Conservation (phyloP, 2,113 vertebrate genomes). For the Gobio gobio region DNA sequence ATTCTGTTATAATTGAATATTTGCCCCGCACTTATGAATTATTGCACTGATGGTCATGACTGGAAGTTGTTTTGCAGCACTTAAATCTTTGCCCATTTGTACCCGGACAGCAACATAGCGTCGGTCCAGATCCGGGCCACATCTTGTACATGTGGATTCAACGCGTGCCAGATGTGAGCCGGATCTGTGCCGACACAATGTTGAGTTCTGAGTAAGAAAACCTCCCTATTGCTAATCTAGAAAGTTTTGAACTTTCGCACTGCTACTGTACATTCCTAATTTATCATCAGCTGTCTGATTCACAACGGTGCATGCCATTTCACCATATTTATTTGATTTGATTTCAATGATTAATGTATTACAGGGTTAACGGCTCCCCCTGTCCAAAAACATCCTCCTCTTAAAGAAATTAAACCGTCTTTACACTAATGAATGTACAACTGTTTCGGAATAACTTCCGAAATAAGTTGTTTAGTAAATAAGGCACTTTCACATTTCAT, state of each 20-base stretch:
- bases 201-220: no score
- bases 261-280: neutral
- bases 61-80: conserved; percentile 63
- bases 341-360: conserved; percentile 40
- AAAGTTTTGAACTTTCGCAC: neutral
- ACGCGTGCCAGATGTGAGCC: no score
- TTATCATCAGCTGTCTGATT: conserved; percentile 53
- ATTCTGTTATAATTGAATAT: conserved; percentile 33
- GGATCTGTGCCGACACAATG: no score
- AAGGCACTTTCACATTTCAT: conserved; percentile 37
- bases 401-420: conserved; percentile 31
- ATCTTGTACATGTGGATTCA: no score
- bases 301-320: conserved; percentile 76
- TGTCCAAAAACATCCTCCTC: conserved; percentile 68
- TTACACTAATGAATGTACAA: conserved; percentile 69
- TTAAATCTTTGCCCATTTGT: conserved; percentile 45
- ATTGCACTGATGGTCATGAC: conserved; percentile 55
- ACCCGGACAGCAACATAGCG: no score
- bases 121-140: no score
- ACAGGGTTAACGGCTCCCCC: conserved; percentile 72
- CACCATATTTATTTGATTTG: conserved; percentile 61
- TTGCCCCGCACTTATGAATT: conserved; percentile 54
- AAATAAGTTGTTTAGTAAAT: conserved; percentile 39
- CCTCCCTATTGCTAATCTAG: neutral
- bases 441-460: neutral